Base-by-base conservation (phyloP, 2,888 invertebrate genomes). In the Trachelus troglodyta region DNA sequence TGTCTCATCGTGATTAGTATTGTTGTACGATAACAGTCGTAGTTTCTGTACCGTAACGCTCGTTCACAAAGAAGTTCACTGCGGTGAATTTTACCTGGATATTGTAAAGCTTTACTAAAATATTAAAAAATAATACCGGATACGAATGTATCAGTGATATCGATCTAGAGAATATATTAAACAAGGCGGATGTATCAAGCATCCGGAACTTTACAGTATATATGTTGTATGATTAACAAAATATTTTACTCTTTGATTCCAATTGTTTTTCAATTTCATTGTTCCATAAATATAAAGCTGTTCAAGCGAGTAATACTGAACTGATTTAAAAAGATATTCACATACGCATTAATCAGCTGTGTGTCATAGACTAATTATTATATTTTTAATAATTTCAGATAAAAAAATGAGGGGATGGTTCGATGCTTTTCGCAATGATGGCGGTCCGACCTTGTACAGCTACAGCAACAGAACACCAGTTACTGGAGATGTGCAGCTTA, bases 401-500 rank as follows among this genome's bases (percentile, higher is more conserved):
- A 68, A 92, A 94, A 94, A 93, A 92, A 97, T 97, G 97, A 96
- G 95, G 95, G 98, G 98, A 93, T 98, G 98, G 98, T 98, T 98
- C 93, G 98, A 98, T 93, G 98, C 98, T 84, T 99, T 98, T 94
- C 96, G 99, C 91, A 96, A 96, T 93, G 97, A 98, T 94, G 98
- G 98, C 91, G 98, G 98, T 87, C 99, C 99, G 85, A 98, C 98
- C 87, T 95, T 98, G 84, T 99, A 99, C 93, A 96, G 96, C 90
- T 97, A 97, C 93, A 96, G 96, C 92, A 98, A 98, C 93, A 95
- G 98, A 87, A 99, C 98, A 69, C 96, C 99, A 56, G 99, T 98
- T 88, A 97, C 97, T 74, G 98, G 97, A 31, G 99, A 99, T 92
- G 96, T 97, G 78, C 96, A 96, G 69, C 95, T 97, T 87, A 95